Base-by-base conservation (phyloP, 2,888 invertebrate genomes). In the Netelia virgata region DNA sequence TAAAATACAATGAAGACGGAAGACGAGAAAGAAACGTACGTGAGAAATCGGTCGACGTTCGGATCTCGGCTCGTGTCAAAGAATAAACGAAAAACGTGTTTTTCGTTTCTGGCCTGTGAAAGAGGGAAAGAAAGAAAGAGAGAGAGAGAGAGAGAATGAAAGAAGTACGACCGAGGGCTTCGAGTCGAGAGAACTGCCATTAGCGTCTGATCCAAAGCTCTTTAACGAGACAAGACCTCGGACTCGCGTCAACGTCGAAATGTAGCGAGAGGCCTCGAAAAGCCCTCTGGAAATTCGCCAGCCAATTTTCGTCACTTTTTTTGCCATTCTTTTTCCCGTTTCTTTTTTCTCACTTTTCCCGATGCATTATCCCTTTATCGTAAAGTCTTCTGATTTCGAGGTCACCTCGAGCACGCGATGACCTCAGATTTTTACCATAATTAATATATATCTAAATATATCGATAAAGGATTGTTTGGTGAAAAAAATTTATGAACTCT, bases 231-330 rank as follows among this genome's bases (percentile, higher is more conserved):
- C 66, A 68, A 9, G n/a, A 47, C 66, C 59, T 43, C 63, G 50
- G 68, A 59, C 66, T 28, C 66, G 47, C 59, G 36, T 47, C 50
- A n/a, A 68, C 68, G 11, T 50, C 47, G 59, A 80, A 66, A 66
- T 73, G 73, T 16, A 36, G 59, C 14, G 23, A n/a, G 63, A 70
- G 63, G 53, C 20, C 16, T 50, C 3, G 14, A n/a, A 55, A 57
- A 79, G 28, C n/a, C 47, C 23, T 16, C 73, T 74, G 80, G 73
- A 80, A 68, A 14, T 68, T 47, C 73, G 79, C 79, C 66, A 80
- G 66, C 16, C 53, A 66, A 50, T 36, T 36, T n/a, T 28, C 64
- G 16, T 57, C 28, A 36, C 47, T 57, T 57, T 73, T 73, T 73
- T 28, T 50, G 43, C 47, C 6, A 20, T 55, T 36, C n/a, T 18